phyloP scores from a whole-genome alignment of 1,140 invertebrate genomes.

The Zeugodacus cucurbitae region DNA sequence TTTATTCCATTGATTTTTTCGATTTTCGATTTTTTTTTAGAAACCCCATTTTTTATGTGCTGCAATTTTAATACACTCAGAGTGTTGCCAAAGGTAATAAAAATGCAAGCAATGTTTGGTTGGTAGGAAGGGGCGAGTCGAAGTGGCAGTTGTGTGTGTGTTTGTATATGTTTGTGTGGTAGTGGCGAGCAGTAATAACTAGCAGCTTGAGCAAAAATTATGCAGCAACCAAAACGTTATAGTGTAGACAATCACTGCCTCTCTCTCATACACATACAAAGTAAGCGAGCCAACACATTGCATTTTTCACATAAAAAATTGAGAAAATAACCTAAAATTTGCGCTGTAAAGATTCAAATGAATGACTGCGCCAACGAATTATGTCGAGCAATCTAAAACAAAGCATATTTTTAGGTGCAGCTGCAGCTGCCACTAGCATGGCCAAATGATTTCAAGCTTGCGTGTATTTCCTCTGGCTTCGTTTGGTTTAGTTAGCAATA shows the following conservation, averaged over 20 bases:
- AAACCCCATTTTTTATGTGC: too few relatives aligned
- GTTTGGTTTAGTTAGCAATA: neutral
- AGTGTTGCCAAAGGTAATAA: conserved; percentile 35
- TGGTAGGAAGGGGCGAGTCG: neutral
- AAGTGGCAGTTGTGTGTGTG: neutral
- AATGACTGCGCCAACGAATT: conserved; percentile 35
- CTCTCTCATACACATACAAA: too few relatives aligned
- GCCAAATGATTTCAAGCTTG: neutral
- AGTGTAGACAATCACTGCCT: neutral
- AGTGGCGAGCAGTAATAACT: neutral
- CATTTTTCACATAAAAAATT: neutral
- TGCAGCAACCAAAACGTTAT: neutral
- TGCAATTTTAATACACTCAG: conserved; percentile 30
- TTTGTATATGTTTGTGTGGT: neutral
- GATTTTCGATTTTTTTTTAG: neutral
- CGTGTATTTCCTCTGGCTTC: neutral
- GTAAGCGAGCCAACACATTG: neutral
- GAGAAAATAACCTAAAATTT: neutral
- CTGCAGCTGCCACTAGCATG: neutral
- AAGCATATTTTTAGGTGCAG: conserved; percentile 33
- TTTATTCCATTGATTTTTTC: neutral
- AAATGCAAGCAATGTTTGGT: neutral
- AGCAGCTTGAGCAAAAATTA: conserved; percentile 6
- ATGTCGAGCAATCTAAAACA: conserved; percentile 29
- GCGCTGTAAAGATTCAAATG: neutral